phyloP scores from a whole-genome alignment of 2,113 vertebrate species.

The Triplophysa siluroides region DNA sequence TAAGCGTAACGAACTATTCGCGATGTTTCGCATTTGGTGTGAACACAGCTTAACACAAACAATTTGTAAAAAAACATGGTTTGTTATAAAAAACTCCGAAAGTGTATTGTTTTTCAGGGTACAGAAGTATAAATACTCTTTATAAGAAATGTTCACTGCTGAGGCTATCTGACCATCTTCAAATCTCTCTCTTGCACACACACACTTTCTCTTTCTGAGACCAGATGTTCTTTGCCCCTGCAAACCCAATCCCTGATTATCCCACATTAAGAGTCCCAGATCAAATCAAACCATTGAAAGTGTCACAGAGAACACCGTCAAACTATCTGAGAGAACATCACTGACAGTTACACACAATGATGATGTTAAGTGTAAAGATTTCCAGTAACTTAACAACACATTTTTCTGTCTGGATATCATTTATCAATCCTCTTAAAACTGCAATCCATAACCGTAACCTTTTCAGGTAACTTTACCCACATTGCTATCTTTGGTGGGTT shows the following conservation, averaged over 20 bases:
- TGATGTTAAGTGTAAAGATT: neutral
- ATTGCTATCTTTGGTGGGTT: neutral
- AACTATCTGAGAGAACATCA: neutral
- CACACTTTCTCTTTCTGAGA: neutral
- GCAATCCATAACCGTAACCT: too few species aligned
- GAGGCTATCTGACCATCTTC: neutral
- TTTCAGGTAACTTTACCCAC: too few species aligned
- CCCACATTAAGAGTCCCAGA: neutral
- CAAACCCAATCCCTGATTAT: conserved; percentile 20
- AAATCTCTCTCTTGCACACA: neutral
- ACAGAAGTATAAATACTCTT: too few species aligned
- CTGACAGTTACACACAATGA: neutral
- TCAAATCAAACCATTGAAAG: neutral
- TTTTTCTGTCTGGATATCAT: neutral
- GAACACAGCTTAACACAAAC: too few species aligned
- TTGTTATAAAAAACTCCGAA: too few species aligned
- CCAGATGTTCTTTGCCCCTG: conserved; percentile 8
- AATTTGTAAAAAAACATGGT: too few species aligned
- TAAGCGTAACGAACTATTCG: too few species aligned
- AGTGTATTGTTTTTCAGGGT: too few species aligned
- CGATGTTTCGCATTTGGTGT: too few species aligned
- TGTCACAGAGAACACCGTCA: neutral
- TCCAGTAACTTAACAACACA: neutral
- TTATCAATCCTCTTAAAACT: neutral
- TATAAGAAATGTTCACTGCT: too few species aligned